Conservation (phyloP, 2,113 vertebrate species). For the Brachypodius melanocephalos region DNA sequence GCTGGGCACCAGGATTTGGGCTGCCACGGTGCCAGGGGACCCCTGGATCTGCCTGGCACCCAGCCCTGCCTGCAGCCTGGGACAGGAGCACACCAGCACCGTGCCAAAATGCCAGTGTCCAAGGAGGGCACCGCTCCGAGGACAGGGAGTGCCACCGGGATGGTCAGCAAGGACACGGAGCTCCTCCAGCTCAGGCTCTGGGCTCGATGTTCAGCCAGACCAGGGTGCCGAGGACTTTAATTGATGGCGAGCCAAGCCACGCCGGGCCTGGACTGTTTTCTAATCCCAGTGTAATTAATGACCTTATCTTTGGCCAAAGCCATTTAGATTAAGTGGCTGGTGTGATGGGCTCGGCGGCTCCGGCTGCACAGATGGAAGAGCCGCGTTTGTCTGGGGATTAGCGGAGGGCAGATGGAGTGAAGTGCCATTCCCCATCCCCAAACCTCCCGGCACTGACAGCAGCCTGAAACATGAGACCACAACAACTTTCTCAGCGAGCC, state of each 20-base stretch:
- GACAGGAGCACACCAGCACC: background rate
- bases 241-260: background rate
- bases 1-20: background rate
- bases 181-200: background rate
- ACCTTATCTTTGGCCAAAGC: conserved; percentile 69
- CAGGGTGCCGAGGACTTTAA: background rate
- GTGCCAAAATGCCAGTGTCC: fast-evolving
- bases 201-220: background rate
- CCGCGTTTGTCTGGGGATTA: conserved; percentile 45
- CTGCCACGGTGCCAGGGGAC: background rate
- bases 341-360: background rate
- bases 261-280: background rate
- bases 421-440: background rate
- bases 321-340: conserved; percentile 64
- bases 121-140: background rate
- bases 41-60: background rate
- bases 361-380: conserved; percentile 29
- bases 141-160: background rate
- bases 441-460: background rate
- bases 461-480: conserved; percentile 15
- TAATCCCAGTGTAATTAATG: conserved; percentile 65
- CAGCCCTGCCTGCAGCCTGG: background rate
- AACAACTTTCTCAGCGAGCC: background rate
- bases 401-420: conserved; percentile 30
- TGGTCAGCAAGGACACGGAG: fast-evolving